Base-by-base conservation (phyloP, 2,888 invertebrate genomes). In the Anoplius nigerrimus region DNA sequence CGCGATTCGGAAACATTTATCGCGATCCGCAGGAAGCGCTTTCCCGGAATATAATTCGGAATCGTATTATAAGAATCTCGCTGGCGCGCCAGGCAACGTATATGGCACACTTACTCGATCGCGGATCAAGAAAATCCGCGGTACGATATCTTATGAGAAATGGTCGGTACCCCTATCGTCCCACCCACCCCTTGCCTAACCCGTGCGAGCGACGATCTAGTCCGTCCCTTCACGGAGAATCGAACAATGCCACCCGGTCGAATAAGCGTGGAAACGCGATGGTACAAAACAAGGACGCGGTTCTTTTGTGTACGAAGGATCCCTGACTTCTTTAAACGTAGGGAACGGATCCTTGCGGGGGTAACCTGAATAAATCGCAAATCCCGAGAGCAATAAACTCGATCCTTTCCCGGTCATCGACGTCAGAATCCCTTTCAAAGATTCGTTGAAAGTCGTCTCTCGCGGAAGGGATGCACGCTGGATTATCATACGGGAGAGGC, bases 231-330 rank as follows among this genome's bases (percentile, higher is more conserved):
- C 34, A 34, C 34, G 11, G 34, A 18, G 48, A 16, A 48, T 48
- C 48, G 74, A 74, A 74, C 74, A 78, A 80, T 74, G 68, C 54
- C 60, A 64, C 61, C 67, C 61, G 77, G 74, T 69, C 74, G 74
- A 79, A 74, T 74, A 80, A 76, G 72, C 72, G 71, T 63, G 71
- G 34, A 69, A 67, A 64, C 65, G 69, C 71, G 63, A 72, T 74
- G 69, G 70, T 58, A 54, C 65, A 78, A 77, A 72, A 74, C 74
- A 79, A 72, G 72, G 64, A 77, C 65, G 70, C 80, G 69, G 70
- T 74, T 80, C 80, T 74, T 80, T 78, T 78, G 78, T 78, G 78
- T 69, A 72, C 71, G 61, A 53, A 67, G 72, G 74, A 70, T 74
- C 68, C 64, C 60, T 20, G 21, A 21, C 34, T 56, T 51, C 66